Base-by-base conservation (phyloP, 2,113 vertebrate genomes). In the Lophius piscatorius region DNA sequence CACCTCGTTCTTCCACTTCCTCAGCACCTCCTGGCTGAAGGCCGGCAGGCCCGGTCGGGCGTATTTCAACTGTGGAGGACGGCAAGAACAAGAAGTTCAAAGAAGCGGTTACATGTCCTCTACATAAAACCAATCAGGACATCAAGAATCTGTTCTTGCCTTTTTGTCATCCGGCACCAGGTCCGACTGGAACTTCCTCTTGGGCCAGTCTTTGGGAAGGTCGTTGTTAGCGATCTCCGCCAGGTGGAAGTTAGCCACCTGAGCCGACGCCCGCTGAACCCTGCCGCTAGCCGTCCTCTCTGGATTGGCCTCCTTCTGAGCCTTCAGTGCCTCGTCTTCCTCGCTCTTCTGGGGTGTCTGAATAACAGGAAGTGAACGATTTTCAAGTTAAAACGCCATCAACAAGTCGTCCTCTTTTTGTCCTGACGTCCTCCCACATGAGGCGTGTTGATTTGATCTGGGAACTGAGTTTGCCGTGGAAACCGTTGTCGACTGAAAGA, bases 61-160 rank as follows among this genome's bases (percentile, higher is more conserved):
- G 35, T 97, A 98, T 72, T 96, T 97, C 66, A 98, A 74, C 96
- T 98, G 49, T n/a, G n/a, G n/a, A n/a, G n/a, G n/a, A n/a, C n/a
- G n/a, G 0, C 1, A 13, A 31, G 8, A 12, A 5, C 22, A 20
- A 29, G 3, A 5, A 41, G 22, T 21, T 50, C 5, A 60, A 6
- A 48, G 9, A 17, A 31, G 31, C 9, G 29, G 8, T 9, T 9
- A 31, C 4, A 3, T 4, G 10, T 6, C 26, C 26, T 28, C 26
- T 28, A 28, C n/a, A 3, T 9, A 28, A 28, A 6, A 28, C 26
- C 5, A 5, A 6, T 28, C 26, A 28, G 26, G 26, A 5, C 10
- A 16, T 23, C 14, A 3, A 16, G 16, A 29, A 22, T 12, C 13
- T 28, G 7, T 16, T 42, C 61, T 41, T 65, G 82, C 92, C 90